These are phyloP conservation scores for Halocynthia aurantium DNA, from an alignment of 23 tunicate species.

Conservation along the genomic window DNA sequence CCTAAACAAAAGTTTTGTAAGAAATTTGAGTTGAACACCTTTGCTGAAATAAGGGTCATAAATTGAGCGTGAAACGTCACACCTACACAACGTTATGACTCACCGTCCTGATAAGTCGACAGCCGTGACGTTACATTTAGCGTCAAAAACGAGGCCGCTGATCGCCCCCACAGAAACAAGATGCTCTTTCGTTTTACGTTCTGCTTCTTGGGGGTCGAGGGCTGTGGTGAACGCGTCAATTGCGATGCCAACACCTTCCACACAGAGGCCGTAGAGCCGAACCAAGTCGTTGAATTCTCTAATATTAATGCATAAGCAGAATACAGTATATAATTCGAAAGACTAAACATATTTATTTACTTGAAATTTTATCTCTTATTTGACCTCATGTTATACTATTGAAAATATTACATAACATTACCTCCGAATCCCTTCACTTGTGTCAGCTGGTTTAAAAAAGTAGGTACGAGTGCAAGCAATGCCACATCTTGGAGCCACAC, in stretches of 20 bases:
- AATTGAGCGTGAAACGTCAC: too few species aligned
- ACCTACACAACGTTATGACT: too few species aligned
- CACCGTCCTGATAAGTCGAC: constrained; percentile 1
- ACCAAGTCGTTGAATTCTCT: constrained; percentile 11
- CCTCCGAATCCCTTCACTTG: constrained; percentile 4
- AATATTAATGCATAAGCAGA: not conserved
- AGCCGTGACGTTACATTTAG: constrained; percentile 11
- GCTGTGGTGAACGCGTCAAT: not conserved
- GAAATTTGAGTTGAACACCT: too few species aligned
- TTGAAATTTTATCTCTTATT: too few species aligned
- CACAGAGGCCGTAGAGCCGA: constrained; percentile 2
- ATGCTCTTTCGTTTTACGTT: constrained; percentile 6
- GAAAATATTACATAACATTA: not conserved
- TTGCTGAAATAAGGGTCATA: too few species aligned
- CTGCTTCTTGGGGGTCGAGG: constrained; percentile 1
- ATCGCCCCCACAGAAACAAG: constrained; percentile 3
- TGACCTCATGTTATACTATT: too few species aligned
- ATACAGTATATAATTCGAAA: too few species aligned
- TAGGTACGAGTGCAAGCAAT: constrained; percentile 67
- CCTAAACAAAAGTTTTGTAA: not conserved
- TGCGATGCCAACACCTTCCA: constrained; percentile 8
- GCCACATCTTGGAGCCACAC: constrained; percentile 43
- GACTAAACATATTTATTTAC: too few species aligned
- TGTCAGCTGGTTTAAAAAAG: constrained; percentile 20
- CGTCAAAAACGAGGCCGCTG: constrained; percentile 13